phyloP scores from a whole-genome alignment of 2,888 invertebrate species.

The Phorcus lineatus region DNA sequence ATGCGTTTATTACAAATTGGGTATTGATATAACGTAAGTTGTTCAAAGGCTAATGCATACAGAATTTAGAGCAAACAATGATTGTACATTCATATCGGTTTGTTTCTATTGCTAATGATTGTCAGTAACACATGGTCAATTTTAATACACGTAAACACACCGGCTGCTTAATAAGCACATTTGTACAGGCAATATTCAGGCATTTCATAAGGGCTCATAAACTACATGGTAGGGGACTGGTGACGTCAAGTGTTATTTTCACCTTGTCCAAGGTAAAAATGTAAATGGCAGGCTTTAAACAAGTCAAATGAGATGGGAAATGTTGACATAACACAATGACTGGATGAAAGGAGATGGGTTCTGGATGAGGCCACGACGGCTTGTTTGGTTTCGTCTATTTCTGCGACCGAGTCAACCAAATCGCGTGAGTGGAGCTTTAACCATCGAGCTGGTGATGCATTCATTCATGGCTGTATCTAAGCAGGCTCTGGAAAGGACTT shows the following conservation, averaged over 20 bases:
- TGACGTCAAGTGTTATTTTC: background rate
- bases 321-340: background rate
- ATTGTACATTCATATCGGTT: too few species aligned
- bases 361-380: background rate
- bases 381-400: conserved; percentile 15
- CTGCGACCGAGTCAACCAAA: background rate
- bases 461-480: conserved; percentile 14
- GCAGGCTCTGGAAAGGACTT: background rate
- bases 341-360: background rate
- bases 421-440: background rate
- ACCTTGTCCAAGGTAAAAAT: background rate
- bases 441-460: background rate
- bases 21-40: too few species aligned
- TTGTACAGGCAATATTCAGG: too few species aligned
- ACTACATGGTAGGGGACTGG: background rate
- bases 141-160: too few species aligned
- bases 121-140: too few species aligned
- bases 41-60: too few species aligned
- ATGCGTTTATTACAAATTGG: background rate
- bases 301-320: background rate
- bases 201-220: too few species aligned
- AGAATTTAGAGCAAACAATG: too few species aligned
- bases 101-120: too few species aligned
- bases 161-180: too few species aligned
- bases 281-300: background rate